Percentiles rank a stretch among this genome's conserved stretches.
These are phyloP conservation scores for Apis florea DNA, from an alignment of 1,140 invertebrate genomes.

Conservation along the genomic window DNA sequence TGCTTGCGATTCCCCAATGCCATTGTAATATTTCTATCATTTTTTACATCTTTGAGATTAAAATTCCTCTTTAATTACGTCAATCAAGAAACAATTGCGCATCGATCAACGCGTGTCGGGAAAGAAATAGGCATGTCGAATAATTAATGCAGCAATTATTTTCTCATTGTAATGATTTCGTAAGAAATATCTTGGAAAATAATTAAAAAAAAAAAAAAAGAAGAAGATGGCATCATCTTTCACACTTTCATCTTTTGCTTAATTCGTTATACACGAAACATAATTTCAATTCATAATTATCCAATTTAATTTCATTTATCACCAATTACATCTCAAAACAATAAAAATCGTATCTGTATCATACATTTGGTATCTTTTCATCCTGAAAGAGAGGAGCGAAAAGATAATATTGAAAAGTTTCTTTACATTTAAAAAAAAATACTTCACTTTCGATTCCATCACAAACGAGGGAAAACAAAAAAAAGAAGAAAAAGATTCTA, in stretches of 20 bases:
- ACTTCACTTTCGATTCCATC: no score
- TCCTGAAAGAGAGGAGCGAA: no score
- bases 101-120: background rate
- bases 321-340: no score
- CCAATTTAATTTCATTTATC: no score
- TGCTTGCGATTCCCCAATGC: no score
- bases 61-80: background rate
- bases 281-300: no score
- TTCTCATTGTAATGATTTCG: background rate
- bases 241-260: background rate
- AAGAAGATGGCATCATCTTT: background rate
- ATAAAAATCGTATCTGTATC: no score
- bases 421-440: no score
- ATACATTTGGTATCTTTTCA: no score
- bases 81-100: background rate
- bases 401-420: no score
- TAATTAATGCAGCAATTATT: slow-evolving; percentile 18
- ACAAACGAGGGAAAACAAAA: no score
- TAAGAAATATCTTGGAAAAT: background rate
- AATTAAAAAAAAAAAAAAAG: slow-evolving; percentile 9
- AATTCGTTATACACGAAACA: background rate
- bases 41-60: background rate
- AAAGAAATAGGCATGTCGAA: background rate
- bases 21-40: background rate
- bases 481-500: no score